phyloP scores from a whole-genome alignment of 2,797 vertebrate genomes.

The Sternarchorhynchus goeldii region DNA sequence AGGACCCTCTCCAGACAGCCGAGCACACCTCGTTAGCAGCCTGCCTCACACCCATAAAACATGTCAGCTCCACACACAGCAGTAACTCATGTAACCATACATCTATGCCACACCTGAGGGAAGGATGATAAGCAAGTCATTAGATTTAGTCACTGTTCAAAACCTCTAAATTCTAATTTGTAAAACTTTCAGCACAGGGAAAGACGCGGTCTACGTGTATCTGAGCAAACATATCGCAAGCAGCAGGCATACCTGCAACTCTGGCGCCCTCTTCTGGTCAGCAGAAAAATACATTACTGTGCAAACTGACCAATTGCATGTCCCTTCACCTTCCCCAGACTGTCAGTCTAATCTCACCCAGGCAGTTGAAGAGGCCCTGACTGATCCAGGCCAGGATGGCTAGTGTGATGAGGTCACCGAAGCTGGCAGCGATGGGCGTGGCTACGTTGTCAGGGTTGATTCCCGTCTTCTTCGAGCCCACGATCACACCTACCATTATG shows the following conservation, averaged over 20 bases:
- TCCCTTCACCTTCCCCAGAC: neutral
- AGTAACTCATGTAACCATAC: slow-evolving; percentile 7
- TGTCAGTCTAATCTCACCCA: slow-evolving; percentile 77
- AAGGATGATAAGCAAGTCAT: too few relatives aligned
- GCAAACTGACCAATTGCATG: neutral
- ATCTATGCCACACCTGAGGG: slow-evolving; percentile 41
- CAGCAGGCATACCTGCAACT: neutral
- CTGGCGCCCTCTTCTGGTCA: slow-evolving; percentile 29
- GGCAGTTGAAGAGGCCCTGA: slow-evolving; percentile 91
- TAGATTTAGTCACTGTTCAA: neutral
- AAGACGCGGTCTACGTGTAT: neutral
- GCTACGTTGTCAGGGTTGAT: slow-evolving; percentile 98
- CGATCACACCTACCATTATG: slow-evolving; percentile 97
- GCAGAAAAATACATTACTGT: neutral
- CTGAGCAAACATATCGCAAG: neutral
- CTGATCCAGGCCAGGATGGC: slow-evolving; percentile 97
- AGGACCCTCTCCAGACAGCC: slow-evolving; percentile 27
- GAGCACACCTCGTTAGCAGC: slow-evolving; percentile 49
- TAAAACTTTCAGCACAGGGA: neutral
- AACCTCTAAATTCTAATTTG: neutral
- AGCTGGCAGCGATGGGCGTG: slow-evolving; percentile 95
- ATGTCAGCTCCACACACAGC: slow-evolving; percentile 46
- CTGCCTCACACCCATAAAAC: slow-evolving; percentile 48
- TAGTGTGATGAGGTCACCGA: slow-evolving; percentile 95
- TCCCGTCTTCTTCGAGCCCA: slow-evolving; percentile 95